Percentiles rank a stretch among this genome's conserved stretches.
Conservation (phyloP, 1,140 invertebrate species). For the Mylabris phalerata region DNA sequence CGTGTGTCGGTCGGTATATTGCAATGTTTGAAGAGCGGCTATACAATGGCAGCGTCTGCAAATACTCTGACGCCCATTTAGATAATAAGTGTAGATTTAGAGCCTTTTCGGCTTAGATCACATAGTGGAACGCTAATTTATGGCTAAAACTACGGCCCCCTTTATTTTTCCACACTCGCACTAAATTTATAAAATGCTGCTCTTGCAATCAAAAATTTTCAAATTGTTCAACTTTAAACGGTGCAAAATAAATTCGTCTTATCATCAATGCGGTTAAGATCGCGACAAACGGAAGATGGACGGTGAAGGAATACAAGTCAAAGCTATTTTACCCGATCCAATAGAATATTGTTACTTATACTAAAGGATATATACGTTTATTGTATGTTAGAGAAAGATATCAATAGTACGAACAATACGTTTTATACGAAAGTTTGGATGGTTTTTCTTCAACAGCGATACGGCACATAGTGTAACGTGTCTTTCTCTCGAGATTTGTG, state of each 20-base stretch:
- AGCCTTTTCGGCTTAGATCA: constrained; percentile 38
- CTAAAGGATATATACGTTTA: not conserved
- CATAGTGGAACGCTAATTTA: constrained; percentile 35
- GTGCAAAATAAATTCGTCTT: constrained; percentile 23
- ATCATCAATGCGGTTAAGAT: constrained; percentile 25
- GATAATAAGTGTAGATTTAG: constrained; percentile 40
- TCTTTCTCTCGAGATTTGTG: constrained; percentile 35
- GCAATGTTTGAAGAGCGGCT: constrained; percentile 23
- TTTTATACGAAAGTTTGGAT: not conserved
- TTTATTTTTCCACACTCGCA: not conserved
- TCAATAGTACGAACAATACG: too few relatives aligned
- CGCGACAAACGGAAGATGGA: constrained; percentile 35
- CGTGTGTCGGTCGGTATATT: constrained; percentile 2
- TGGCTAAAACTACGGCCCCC: constrained; percentile 24
- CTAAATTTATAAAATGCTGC: too few relatives aligned
- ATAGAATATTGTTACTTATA: constrained; percentile 7
- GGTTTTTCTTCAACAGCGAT: constrained; percentile 15
- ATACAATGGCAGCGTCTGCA: constrained; percentile 28
- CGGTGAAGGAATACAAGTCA: constrained; percentile 30
- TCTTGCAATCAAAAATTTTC: too few relatives aligned
- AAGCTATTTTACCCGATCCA: not conserved
- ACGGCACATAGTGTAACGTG: constrained; percentile 25
- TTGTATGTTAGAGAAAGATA: too few relatives aligned
- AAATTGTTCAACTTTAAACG: too few relatives aligned
- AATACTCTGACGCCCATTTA: constrained; percentile 38